Percentiles rank a stretch among this genome's conserved stretches.
Conservation (phyloP, 2,113 vertebrate species). For the Caloenas nicobarica region DNA sequence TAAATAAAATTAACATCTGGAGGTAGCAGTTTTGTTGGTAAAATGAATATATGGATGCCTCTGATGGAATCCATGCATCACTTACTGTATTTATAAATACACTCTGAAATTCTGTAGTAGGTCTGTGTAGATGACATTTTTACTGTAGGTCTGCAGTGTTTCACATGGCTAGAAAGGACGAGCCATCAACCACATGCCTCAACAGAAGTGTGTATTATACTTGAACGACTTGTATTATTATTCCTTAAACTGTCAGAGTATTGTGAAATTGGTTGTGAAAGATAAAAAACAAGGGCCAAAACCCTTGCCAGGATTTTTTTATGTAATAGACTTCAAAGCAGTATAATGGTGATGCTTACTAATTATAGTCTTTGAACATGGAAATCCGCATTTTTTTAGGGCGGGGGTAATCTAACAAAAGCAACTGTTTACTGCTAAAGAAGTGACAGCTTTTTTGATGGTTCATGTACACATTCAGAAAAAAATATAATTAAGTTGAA, state of each 20-base stretch:
- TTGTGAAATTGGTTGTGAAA: background rate
- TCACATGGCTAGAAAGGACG: background rate
- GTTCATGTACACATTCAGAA: background rate
- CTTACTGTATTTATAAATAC: background rate
- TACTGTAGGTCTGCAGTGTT: background rate
- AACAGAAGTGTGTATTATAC: background rate
- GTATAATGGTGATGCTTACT: background rate
- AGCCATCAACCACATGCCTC: background rate
- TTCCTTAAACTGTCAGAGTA: background rate
- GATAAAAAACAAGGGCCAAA: background rate
- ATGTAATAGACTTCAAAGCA: background rate
- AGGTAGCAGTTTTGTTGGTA: background rate
- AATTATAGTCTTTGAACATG: background rate
- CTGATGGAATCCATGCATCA: background rate
- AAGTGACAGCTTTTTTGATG: background rate
- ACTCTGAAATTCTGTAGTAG: background rate
- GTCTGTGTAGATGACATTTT: background rate
- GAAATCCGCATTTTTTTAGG: conserved; percentile 38
- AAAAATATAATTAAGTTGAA: background rate
- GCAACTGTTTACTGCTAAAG: background rate
- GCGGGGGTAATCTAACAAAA: conserved; percentile 31
- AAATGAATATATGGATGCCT: background rate
- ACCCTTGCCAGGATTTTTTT: background rate
- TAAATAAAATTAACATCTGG: background rate
- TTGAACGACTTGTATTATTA: background rate